Percentiles rank a stretch among this genome's conserved stretches.
Evolutionary conservation across 2,888 invertebrate species (phyloP).

Genomic region (Phalera bucephala): DNA sequence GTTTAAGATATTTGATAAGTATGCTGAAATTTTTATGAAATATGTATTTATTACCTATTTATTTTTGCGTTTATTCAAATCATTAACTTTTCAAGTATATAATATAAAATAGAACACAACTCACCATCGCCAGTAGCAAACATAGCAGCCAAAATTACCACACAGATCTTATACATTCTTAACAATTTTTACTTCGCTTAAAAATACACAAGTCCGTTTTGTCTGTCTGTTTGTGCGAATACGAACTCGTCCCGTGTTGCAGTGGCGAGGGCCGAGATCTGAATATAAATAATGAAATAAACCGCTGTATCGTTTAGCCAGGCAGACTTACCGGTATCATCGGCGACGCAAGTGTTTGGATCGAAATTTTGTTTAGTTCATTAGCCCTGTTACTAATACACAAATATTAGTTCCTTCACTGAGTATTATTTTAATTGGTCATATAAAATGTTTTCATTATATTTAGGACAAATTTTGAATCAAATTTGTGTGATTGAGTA

Average conservation of each 20-base stretch:
- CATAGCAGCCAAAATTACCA: conserved; percentile 44
- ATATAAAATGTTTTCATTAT: too few species aligned
- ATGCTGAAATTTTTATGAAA: too few species aligned
- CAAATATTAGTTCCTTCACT: too few species aligned
- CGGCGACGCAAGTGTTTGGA: conserved; percentile 36
- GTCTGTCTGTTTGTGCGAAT: conserved; percentile 21
- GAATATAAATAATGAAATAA: conserved; percentile 54
- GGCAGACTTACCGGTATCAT: conserved; percentile 64
- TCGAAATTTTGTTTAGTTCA: too few species aligned
- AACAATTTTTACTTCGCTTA: conserved; percentile 5
- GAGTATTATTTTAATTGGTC: too few species aligned
- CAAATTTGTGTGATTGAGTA: too few species aligned
- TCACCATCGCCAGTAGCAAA: conserved; percentile 51
- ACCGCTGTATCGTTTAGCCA: conserved; percentile 44
- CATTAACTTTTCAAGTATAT: too few species aligned
- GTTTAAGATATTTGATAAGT: too few species aligned
- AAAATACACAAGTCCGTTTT: conserved; percentile 12
- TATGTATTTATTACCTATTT: too few species aligned
- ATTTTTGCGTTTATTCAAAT: too few species aligned
- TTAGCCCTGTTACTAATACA: too few species aligned
- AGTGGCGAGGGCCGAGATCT: conserved; percentile 31
- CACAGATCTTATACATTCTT: conserved; percentile 48
- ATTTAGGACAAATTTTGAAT: too few species aligned
- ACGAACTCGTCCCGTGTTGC: conserved; percentile 18
- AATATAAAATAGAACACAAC: conserved; percentile 22